Conservation (phyloP, 2,888 invertebrate species). For the Iselma pallidipennis region DNA sequence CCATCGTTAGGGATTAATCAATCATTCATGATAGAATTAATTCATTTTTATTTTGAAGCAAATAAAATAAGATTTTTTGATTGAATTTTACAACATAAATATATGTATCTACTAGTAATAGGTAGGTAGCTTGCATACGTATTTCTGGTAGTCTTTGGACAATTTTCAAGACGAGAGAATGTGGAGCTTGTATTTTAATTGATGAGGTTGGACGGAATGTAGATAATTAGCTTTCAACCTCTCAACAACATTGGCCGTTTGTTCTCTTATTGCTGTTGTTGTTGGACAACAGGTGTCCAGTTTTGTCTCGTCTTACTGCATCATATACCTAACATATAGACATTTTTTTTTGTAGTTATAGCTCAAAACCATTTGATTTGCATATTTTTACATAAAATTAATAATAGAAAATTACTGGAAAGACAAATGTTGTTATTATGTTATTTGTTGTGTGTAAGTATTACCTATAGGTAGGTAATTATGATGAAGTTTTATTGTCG, state of each 20-base stretch:
- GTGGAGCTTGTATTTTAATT: slow-evolving; percentile 29
- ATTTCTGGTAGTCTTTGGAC: slow-evolving; percentile 17
- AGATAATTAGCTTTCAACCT: slow-evolving; percentile 33
- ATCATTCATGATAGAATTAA: neutral
- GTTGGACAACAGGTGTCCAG: slow-evolving; percentile 30
- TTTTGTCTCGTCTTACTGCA: neutral
- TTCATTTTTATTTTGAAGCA: neutral
- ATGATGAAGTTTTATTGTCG: neutral
- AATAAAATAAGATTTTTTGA: no score
- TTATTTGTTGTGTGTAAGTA: neutral
- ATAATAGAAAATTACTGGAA: slow-evolving; percentile 8
- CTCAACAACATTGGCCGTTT: slow-evolving; percentile 24
- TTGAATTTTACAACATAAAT: neutral
- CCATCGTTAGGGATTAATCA: neutral
- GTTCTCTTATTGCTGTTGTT: neutral
- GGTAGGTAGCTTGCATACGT: slow-evolving; percentile 2
- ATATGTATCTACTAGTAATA: no score
- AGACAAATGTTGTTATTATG: neutral
- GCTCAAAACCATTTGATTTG: slow-evolving; percentile 13
- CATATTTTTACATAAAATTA: slow-evolving; percentile 27
- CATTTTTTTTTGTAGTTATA: neutral
- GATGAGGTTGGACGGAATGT: slow-evolving; percentile 35
- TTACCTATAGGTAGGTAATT: neutral
- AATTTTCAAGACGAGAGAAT: slow-evolving; percentile 13
- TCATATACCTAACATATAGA: neutral